Conservation (phyloP, 64 coral and sea anemone species). For the Stylophora pistillata region DNA sequence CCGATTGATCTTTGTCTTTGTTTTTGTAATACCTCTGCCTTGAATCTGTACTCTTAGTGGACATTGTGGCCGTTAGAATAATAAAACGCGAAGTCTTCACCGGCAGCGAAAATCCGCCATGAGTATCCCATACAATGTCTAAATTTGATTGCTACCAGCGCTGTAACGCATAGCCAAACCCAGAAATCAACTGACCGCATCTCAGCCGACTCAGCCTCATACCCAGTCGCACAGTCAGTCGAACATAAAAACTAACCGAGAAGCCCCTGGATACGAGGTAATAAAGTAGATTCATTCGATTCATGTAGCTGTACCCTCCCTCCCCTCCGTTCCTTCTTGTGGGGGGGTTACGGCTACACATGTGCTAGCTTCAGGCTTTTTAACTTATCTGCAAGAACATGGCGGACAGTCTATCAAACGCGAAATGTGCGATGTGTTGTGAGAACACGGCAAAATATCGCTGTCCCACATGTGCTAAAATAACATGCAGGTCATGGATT, state of each 20-base stretch:
- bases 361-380: too few relatives aligned
- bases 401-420: not conserved
- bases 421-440: slow-evolving; percentile 20
- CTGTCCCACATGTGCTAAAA: slow-evolving; percentile 52
- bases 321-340: not conserved
- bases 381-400: too few relatives aligned
- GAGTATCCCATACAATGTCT: not conserved
- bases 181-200: not conserved
- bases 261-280: too few relatives aligned
- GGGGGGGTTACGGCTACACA: too few relatives aligned
- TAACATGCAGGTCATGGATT: slow-evolving; percentile 45
- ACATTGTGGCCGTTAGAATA: slow-evolving; percentile 48
- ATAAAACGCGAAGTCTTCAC: slow-evolving; percentile 7
- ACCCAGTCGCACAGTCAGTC: too few relatives aligned
- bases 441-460: slow-evolving; percentile 33
- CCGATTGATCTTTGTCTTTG: slow-evolving; percentile 95
- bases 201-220: too few relatives aligned
- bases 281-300: too few relatives aligned
- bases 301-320: not conserved
- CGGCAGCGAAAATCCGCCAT: slow-evolving; percentile 22
- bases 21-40: slow-evolving; percentile 91
- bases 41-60: slow-evolving; percentile 81
- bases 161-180: not conserved
- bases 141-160: not conserved
- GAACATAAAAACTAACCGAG: too few relatives aligned